Evolutionary conservation across 1,140 invertebrate genomes (phyloP).

Genomic region (Mycetomoellerius zeteki): DNA sequence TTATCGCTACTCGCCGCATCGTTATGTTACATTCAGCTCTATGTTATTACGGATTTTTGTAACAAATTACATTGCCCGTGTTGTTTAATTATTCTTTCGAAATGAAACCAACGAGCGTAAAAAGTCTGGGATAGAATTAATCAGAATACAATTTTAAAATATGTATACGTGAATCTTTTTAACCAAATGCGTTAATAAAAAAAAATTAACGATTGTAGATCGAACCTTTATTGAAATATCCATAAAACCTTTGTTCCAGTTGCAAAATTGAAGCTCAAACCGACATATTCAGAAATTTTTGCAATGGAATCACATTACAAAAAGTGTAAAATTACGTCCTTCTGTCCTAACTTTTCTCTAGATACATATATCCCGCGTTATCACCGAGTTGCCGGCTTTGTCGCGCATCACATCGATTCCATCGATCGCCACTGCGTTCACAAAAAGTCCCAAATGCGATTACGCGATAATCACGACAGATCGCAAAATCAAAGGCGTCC

Average conservation of each 20-base stretch:
- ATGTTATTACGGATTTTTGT: constrained; percentile 41
- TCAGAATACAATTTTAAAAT: constrained; percentile 17
- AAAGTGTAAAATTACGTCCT: neutral
- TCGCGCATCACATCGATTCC: neutral
- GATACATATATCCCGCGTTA: neutral
- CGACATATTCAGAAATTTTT: constrained; percentile 10
- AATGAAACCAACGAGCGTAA: constrained; percentile 15
- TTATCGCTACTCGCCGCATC: constrained; percentile 1
- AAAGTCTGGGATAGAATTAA: constrained; percentile 26
- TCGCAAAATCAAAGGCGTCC: constrained; percentile 66
- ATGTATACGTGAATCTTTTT: neutral
- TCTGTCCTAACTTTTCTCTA: neutral
- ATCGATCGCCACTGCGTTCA: constrained; percentile 28
- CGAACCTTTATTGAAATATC: neutral
- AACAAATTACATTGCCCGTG: constrained; percentile 33
- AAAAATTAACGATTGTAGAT: constrained; percentile 11
- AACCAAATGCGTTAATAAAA: neutral
- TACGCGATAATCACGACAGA: constrained; percentile 49
- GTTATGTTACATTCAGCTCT: constrained; percentile 15
- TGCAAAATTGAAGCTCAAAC: constrained; percentile 16
- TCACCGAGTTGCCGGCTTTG: constrained; percentile 3
- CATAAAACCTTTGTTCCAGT: neutral
- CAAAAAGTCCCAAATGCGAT: constrained; percentile 58
- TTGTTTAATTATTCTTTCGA: constrained; percentile 38
- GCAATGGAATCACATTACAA: constrained; percentile 1